Evolutionary conservation across 2,113 vertebrate genomes (phyloP), one percentile per base, ranked within the genome.

Genomic region (Nibea coibor): DNA sequence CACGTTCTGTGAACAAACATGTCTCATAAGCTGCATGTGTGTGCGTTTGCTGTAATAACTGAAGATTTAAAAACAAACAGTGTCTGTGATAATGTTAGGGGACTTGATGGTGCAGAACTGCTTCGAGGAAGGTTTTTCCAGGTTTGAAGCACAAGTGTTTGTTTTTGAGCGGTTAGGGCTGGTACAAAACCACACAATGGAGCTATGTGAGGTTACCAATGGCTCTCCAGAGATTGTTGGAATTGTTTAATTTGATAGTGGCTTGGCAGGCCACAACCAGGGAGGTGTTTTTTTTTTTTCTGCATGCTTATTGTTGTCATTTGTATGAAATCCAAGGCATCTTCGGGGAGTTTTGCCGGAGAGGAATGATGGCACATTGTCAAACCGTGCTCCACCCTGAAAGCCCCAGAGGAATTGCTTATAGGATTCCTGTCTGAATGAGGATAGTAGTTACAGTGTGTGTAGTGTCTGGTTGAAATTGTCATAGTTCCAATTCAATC

Each of bases 11-110:
- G 80, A 82, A 83, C 81, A 90, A 83, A 85, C 62, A 91, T 78
- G 82, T 81, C 81, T 75, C 64, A 70, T 75, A 84, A 87, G 76
- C 81, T 69, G 54, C 15, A 14, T 82, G 79, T 59, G 56, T 69
- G 56, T 69, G 22, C 81, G 65, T 88, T 72, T 69, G 72, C 65
- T 67, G 69, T 63, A 73, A 74, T 76, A 80, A 77, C 63, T 63
- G 75, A 87, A 83, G 82, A 89, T 88, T 75, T 73, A 78, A 83
- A 93, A 88, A 87, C 82, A 71, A 90, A 92, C 75, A 63, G 59
- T 63, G 58, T 69, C 63, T 68, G 39, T 19, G 28, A 84, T 65
- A 64, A 83, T 66, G 66, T 68, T 67, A 2, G 35, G 51, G 62
- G 50, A 53, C 51, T 71, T 63, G 47, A 67, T 51, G 54, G 54